Conservation (phyloP, 2,113 vertebrate species). For the Brachypteracias leptosomus region DNA sequence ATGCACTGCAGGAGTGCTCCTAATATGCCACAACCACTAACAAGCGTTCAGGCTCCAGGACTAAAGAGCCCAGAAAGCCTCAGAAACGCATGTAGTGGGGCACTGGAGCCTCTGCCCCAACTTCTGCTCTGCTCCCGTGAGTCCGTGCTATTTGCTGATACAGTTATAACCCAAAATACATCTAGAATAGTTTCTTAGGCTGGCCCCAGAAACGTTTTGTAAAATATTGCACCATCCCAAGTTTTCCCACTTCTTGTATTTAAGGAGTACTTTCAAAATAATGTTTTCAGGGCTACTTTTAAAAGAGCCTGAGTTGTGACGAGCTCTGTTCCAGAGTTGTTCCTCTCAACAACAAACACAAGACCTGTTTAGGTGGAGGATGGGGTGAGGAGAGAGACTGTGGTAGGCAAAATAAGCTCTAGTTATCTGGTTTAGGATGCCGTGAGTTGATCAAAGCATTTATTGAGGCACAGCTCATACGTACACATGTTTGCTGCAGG, state of each 20-base stretch:
- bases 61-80: background rate
- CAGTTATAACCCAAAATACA: background rate
- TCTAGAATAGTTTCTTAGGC: background rate
- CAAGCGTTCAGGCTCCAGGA: fast-evolving
- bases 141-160: background rate
- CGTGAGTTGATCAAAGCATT: background rate
- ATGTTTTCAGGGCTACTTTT: background rate
- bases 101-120: background rate
- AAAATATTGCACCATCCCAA: background rate
- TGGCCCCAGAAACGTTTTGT: background rate
- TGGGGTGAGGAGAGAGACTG: background rate
- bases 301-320: background rate
- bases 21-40: background rate
- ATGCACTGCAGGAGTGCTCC: background rate
- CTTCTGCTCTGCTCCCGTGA: background rate
- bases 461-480: background rate
- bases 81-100: background rate
- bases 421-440: background rate
- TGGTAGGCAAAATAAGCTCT: background rate
- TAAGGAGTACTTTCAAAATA: background rate
- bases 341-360: background rate
- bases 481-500: background rate
- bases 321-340: background rate
- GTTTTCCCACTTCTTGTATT: background rate
- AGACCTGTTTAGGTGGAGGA: background rate